Evolutionary conservation across 2,113 vertebrate genomes (phyloP).

Genomic region (Pongo abelii): DNA sequence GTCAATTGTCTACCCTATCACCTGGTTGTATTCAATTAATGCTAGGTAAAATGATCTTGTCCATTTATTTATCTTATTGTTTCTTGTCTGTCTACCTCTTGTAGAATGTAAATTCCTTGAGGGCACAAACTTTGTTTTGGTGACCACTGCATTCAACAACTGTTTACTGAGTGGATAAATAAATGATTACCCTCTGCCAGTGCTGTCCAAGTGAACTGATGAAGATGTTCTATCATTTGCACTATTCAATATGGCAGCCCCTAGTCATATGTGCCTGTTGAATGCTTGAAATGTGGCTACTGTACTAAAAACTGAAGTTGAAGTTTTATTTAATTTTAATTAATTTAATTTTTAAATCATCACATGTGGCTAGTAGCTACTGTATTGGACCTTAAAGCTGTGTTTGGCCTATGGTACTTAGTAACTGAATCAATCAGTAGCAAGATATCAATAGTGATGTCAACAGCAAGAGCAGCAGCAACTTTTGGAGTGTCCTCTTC

Average conservation of each 20-base stretch:
- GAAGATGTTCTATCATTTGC: background rate
- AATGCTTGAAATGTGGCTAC: background rate
- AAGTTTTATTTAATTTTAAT: slow-evolving; percentile 6
- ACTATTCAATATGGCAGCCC: background rate
- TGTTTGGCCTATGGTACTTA: background rate
- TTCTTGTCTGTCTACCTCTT: background rate
- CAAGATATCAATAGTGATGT: background rate
- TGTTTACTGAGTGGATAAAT: background rate
- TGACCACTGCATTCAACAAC: background rate
- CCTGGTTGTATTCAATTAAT: background rate
- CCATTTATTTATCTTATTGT: background rate
- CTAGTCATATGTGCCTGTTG: background rate
- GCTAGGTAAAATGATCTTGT: background rate
- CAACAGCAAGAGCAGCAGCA: background rate
- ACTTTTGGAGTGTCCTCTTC: background rate
- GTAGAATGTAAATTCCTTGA: background rate
- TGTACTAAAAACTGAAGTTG: background rate
- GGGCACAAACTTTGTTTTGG: background rate
- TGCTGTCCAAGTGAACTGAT: background rate
- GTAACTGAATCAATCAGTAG: background rate
- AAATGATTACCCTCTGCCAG: no score
- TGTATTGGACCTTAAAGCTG: background rate
- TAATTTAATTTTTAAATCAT: background rate
- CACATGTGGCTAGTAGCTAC: background rate
- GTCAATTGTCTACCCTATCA: background rate